Evolutionary conservation across 2,797 vertebrate genomes (phyloP).

Genomic region (Hybognathus amarus): DNA sequence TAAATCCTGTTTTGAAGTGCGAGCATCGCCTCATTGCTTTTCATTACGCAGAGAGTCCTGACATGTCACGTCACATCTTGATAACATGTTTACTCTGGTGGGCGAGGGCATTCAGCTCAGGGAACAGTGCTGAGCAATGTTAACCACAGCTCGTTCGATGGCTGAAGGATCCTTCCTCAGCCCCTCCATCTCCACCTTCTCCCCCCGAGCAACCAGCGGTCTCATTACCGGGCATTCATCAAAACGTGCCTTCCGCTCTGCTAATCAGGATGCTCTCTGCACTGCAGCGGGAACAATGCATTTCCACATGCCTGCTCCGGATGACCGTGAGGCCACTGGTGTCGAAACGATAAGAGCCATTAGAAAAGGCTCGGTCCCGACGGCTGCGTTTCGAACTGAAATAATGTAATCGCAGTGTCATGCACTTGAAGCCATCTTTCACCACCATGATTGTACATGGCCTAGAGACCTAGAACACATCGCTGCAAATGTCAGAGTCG

Average conservation of each 20-base stretch:
- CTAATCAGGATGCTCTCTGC: conserved; percentile 29
- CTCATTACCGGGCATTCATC: background rate
- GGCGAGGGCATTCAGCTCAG: background rate
- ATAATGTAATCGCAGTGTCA: conserved; percentile 61
- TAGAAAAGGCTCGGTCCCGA: conserved; percentile 50
- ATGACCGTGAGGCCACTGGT: conserved; percentile 34
- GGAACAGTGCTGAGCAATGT: conserved; percentile 12
- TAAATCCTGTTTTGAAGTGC: conserved; percentile 32
- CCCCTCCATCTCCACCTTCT: conserved; percentile 11
- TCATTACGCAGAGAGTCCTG: conserved; percentile 61
- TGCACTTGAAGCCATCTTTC: conserved; percentile 40
- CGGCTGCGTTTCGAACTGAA: conserved; percentile 54
- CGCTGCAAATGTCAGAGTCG: conserved; percentile 75
- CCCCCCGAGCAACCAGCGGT: background rate
- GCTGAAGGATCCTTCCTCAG: conserved; percentile 7
- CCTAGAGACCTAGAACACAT: conserved; percentile 62
- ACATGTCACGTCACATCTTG: conserved; percentile 67
- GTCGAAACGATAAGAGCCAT: conserved; percentile 57
- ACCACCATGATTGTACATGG: conserved; percentile 66
- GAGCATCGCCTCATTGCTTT: conserved; percentile 58
- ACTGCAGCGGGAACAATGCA: conserved; percentile 19
- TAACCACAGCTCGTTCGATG: background rate
- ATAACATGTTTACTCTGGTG: conserved; percentile 64
- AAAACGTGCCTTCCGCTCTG: background rate
- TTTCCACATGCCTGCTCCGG: conserved; percentile 31